Conservation (phyloP, 2,888 invertebrate genomes). For the Drosophila leonis region DNA sequence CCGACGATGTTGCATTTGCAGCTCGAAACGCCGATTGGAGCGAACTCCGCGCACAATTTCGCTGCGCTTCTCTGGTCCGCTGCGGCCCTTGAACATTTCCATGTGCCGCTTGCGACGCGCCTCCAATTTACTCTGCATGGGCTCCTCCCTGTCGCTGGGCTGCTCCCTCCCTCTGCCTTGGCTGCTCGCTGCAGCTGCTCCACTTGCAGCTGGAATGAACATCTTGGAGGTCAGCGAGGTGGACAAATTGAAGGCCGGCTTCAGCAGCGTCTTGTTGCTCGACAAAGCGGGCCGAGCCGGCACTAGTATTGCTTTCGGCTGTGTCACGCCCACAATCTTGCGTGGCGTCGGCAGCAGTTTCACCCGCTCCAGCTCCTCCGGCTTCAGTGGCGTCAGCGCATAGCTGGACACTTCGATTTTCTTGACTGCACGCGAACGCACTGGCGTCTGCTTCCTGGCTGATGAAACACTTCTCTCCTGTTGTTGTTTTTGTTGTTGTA, state of each 20-base stretch:
- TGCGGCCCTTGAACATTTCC: constrained; percentile 81
- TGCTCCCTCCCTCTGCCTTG: not conserved
- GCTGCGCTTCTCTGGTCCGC: constrained; percentile 30
- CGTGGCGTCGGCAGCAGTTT: constrained; percentile 26
- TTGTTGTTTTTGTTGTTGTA: constrained; percentile 46
- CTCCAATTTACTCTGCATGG: constrained; percentile 58
- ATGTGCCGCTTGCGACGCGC: constrained; percentile 79
- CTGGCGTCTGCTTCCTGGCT: constrained; percentile 19
- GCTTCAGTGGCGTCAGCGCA: constrained; percentile 1
- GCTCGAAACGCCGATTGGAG: constrained; percentile 90
- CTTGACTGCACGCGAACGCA: constrained; percentile 47
- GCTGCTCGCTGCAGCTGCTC: not conserved
- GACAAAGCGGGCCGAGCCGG: not conserved
- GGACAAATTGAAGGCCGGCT: constrained; percentile 64
- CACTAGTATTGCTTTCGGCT: constrained; percentile 9
- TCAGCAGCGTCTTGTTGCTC: constrained; percentile 10
- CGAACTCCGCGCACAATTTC: constrained; percentile 88
- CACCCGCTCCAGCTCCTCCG: constrained; percentile 10
- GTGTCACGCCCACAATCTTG: constrained; percentile 12
- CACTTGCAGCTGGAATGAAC: constrained; percentile 14
- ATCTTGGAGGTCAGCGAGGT: constrained; percentile 39
- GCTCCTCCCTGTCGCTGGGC: not conserved
- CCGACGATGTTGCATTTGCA: constrained; percentile 89
- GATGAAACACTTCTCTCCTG: constrained; percentile 7
- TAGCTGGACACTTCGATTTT: constrained; percentile 58